Conservation (phyloP, 2,888 invertebrate species). For the Lithophane leautieri region DNA sequence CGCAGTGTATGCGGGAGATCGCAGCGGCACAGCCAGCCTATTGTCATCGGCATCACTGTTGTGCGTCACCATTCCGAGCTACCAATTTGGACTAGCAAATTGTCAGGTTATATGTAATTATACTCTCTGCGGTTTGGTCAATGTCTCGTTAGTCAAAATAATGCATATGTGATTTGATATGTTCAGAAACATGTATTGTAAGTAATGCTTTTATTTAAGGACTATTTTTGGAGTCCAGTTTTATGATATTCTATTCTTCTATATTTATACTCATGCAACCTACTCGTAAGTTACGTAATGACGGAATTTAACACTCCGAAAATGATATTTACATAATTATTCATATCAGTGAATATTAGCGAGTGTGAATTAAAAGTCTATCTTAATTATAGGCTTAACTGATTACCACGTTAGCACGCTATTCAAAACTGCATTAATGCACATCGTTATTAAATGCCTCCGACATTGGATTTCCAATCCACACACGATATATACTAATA, state of each 20-base stretch:
- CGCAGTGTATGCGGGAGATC: neutral
- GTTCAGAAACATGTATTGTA: neutral
- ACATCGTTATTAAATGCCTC: conserved; percentile 48
- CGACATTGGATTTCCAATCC: conserved; percentile 53
- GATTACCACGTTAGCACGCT: conserved; percentile 43
- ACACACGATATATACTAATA: conserved; percentile 47
- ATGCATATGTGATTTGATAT: neutral
- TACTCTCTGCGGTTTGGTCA: neutral
- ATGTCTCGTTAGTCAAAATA: neutral
- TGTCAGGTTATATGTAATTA: neutral
- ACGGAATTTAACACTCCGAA: conserved; percentile 18
- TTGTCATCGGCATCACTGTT: neutral
- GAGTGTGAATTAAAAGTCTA: conserved; percentile 37
- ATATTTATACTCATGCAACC: neutral
- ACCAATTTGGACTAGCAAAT: neutral
- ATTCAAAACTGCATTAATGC: conserved; percentile 32
- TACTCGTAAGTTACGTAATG: neutral
- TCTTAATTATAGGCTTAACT: conserved; percentile 37
- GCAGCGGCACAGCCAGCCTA: neutral
- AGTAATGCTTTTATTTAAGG: neutral
- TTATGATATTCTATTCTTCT: neutral
- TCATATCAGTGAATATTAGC: conserved; percentile 21
- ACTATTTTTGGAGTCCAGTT: neutral
- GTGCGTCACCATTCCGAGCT: neutral
- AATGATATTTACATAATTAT: conserved; percentile 8